Base-by-base conservation (phyloP, 2,888 invertebrate genomes). In the Schizaphis graminum region DNA sequence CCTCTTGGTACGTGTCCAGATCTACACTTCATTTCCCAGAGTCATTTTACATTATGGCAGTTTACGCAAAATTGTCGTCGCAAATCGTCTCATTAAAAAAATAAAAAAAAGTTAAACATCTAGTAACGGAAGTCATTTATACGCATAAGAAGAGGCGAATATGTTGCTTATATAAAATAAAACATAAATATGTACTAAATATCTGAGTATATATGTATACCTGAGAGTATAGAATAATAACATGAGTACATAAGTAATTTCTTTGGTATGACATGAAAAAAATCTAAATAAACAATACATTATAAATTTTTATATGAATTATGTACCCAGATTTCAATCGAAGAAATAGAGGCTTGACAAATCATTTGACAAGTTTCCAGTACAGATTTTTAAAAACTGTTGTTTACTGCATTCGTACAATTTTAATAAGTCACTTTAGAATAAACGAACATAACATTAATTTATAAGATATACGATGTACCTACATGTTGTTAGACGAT, bases 1-100 rank as follows among this genome's bases (percentile, higher is more conserved):
- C 41, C 57, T 57, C 47, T 91, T 91, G 91, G 91, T 91, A 91
- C 56, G 28, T 16, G 91, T 91, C 91, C 91, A 91, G 57, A 47
- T 85, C 56, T 24, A 56, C 56, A 85, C 77, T 84, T 49, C 7
- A n/a, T 88, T 88, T 88, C 24, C 87, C 53, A 53, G 87, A 53
- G 10, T n/a, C 49, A n/a, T 16, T 3, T 21, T 35, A 44, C 44
- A 35, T 35, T 77, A 67, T 7, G 35, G n/a, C n/a, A 77, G 77
- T 77, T 77, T 35, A 21, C 21, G 35, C 21, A 77, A 77, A 77
- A 77, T 35, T 21, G 21, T 77, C 35, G 21, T 77, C 21, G 35
- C 77, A 21, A 7, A 77, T 77, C 7, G 35, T 77, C 35, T 77
- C 35, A 35, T 77, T 77, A 35, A 77, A 77, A 77, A 77, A 35